Base-by-base conservation (phyloP, 2,888 invertebrate species). In the Scelioninae gen. 1 region DNA sequence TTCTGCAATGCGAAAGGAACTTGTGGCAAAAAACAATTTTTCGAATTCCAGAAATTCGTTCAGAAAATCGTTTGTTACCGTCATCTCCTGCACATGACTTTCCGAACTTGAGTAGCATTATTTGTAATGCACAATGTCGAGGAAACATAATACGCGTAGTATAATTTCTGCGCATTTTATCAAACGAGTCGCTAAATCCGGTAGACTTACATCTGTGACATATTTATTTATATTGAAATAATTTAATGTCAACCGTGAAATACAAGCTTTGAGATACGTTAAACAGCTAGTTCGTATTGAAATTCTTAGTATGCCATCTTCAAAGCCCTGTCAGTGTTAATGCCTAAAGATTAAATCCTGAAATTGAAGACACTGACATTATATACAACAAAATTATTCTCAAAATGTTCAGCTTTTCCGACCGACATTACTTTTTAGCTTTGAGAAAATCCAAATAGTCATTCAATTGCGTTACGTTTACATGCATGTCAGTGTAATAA, bases 211-310 rank as follows among this genome's bases (percentile, higher is more conserved):
- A 58, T 47, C 38, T 60, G 6, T 55, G 71, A 49, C 49, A 60
- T 29, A 34, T 71, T 71, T 49, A 60, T 71, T 71, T 38, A 71
- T 43, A 56, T 71, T 34, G 23, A 47, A 58, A 60, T 71, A 71
- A 71, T 58, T 60, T 71, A 71, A 71, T 58, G 58, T 71, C 71
- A 58, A 49, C 58, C 13, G 31, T 71, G 23, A 38, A 58, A 71
- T 60, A 43, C 32, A 23, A 56, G 69, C 32, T 69, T 69, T 29
- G 31, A 56, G 43, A 31, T 31, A 55, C 69, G 43, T 32, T 47
- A 56, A 16, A 47, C 47, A 38, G 45, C 31, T 34, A 47, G 43
- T 47, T 45, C 38, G 49, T 15, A 56, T 69, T 69, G 56, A 56
- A 69, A 69, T 47, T 69, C 45, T 45, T 56, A 56, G 47, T 56